phyloP scores from a whole-genome alignment of 2,797 vertebrate species.

The Sebastes hubbsi region DNA sequence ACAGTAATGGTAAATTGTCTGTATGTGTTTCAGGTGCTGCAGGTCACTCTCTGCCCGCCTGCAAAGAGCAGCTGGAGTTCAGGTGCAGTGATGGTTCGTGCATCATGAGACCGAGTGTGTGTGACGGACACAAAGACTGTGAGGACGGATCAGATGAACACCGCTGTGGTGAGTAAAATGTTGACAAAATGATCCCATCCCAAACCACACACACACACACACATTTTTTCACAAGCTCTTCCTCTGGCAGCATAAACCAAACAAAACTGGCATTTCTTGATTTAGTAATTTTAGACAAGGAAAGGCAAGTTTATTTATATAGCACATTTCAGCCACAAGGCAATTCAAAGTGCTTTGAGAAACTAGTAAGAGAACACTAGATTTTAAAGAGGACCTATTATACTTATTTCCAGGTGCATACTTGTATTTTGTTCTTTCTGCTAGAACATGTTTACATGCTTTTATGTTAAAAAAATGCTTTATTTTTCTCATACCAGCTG shows the following conservation, averaged over 20 bases:
- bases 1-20: neutral
- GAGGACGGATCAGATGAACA: conserved; percentile 80
- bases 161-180: conserved; percentile 76
- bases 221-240: neutral
- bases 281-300: neutral
- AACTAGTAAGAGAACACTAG: no score
- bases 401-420: no score
- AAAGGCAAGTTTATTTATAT: neutral
- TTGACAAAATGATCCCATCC: neutral
- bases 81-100: conserved; percentile 73
- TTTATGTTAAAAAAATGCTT: no score
- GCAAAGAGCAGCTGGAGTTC: conserved; percentile 59
- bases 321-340: neutral
- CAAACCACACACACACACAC: neutral
- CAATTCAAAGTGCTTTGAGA: neutral
- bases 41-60: conserved; percentile 33
- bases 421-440: no score
- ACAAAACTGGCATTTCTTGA: neutral
- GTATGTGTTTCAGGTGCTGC: conserved; percentile 17
- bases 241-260: neutral
- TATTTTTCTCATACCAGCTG: no score
- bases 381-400: no score
- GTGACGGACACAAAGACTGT: conserved; percentile 82
- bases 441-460: no score
- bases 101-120: conserved; percentile 62